Base-by-base conservation (phyloP, 2,888 invertebrate species). In the Apoda limacodes region DNA sequence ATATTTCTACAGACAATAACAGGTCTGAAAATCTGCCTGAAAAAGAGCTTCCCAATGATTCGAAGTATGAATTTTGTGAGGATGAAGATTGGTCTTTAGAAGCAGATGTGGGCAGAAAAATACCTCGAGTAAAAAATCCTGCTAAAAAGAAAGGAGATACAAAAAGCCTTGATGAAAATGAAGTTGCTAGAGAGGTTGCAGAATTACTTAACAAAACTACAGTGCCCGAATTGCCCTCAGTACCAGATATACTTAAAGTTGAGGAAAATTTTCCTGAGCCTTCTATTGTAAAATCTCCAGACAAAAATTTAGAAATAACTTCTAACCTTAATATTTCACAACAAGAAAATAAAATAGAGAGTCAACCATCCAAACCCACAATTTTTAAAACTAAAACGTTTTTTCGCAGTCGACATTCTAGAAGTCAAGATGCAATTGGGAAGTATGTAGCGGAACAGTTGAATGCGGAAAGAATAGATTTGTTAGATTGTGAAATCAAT, bases 31-130 rank as follows among this genome's bases (percentile, higher is more conserved):
- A 54, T 25, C 37, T 47, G 22, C 43, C 51, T 9, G 22, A 43
- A 15, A 62, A 81, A 42, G 68, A 82, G 45, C 63, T 76, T 10
- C 63, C 72, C 1, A 72, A 67, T 43, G 72, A 86, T 30, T 88
- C 89, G 0, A 91, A 91, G 56, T 92, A 91, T 55, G 92, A 92
- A 60, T 92, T 92, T 56, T 87, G 88, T 43, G 89, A 90, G 39
- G 89, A 90, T 43, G 86, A 89, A 54, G 84, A 82, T 48, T 80
- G 84, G 75, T 76, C 81, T 7, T 68, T 82, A 33, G 82, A 83
- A 48, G 68, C 71, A 12, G 82, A 76, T 42, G 71, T 59, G 15
- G 82, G 87, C 9, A 74, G 88, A 40, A 89, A 88, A 70, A 87
- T 88, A 43, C 86, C 88, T 1, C 70, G 88, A 30, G 83, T 87